phyloP scores from a whole-genome alignment of 1,140 invertebrate genomes.

The Drosophila pseudoobscura region DNA sequence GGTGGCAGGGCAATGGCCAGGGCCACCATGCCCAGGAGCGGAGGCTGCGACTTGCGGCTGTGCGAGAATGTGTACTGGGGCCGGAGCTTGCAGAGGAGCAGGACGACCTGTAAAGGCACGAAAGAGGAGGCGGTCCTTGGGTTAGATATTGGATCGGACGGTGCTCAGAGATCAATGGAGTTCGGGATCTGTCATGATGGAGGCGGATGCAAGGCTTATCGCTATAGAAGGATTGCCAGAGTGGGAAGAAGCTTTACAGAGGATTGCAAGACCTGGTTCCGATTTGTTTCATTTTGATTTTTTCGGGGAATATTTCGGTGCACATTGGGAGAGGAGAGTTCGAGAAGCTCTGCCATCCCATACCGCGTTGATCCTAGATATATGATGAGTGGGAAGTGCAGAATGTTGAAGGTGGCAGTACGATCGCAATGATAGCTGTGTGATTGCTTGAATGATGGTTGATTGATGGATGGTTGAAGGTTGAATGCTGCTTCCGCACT shows the following conservation, averaged over 20 bases:
- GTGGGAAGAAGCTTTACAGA: too few relatives aligned
- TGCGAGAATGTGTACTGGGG: constrained; percentile 96
- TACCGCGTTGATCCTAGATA: too few relatives aligned
- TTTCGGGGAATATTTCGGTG: too few relatives aligned
- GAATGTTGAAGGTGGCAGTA: too few relatives aligned
- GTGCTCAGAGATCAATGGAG: not conserved
- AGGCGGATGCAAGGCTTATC: not conserved
- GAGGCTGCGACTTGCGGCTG: constrained; percentile 91
- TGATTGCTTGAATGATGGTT: too few relatives aligned
- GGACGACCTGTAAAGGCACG: constrained; percentile 90
- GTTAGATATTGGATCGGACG: constrained; percentile 14
- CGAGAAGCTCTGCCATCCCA: too few relatives aligned
- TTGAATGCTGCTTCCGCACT: constrained; percentile 33
- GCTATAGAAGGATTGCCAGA: too few relatives aligned
- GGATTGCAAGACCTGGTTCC: too few relatives aligned
- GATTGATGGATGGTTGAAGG: not conserved
- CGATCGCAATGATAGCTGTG: too few relatives aligned
- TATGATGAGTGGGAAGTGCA: too few relatives aligned
- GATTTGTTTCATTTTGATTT: not conserved
- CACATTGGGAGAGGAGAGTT: too few relatives aligned
- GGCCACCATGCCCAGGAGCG: constrained; percentile 95
- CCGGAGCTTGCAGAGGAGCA: constrained; percentile 94
- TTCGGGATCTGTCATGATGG: not conserved
- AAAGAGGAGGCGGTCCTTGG: constrained; percentile 8
- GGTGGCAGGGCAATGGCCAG: constrained; percentile 97